Evolutionary conservation across 2,888 invertebrate species (phyloP).

Genomic region (Gortyna flavago): DNA sequence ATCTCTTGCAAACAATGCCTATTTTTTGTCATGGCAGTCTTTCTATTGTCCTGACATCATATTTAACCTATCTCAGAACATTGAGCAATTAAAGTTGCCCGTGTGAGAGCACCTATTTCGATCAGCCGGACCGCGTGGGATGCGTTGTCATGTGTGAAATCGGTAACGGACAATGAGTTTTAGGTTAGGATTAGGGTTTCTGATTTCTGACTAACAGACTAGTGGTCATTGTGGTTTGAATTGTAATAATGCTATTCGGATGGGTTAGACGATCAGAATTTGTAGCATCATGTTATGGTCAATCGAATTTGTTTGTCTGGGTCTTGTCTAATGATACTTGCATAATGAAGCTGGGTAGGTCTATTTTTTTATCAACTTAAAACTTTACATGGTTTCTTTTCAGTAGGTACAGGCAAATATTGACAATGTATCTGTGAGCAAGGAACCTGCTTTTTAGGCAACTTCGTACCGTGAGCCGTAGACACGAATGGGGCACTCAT

Average conservation of each 20-base stretch:
- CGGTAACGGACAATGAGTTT: conserved; percentile 44
- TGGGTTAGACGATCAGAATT: background rate
- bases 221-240: conserved; percentile 19
- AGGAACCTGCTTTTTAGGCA: background rate
- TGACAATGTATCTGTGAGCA: background rate
- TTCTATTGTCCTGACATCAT: background rate
- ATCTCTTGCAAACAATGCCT: background rate
- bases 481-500: background rate
- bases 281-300: background rate
- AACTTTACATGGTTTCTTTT: background rate
- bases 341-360: background rate
- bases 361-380: background rate
- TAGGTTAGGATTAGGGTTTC: conserved; percentile 42
- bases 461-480: background rate
- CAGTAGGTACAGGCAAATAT: background rate
- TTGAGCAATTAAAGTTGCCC: conserved; percentile 9
- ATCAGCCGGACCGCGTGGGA: conserved; percentile 3
- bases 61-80: background rate
- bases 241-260: conserved; percentile 16
- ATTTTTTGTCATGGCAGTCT: background rate
- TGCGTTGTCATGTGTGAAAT: conserved; percentile 44
- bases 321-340: background rate
- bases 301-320: background rate
- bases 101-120: conserved; percentile 22
- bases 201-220: conserved; percentile 16